Conservation (phyloP, 2,888 invertebrate genomes). For the Acrobasis suavella region DNA sequence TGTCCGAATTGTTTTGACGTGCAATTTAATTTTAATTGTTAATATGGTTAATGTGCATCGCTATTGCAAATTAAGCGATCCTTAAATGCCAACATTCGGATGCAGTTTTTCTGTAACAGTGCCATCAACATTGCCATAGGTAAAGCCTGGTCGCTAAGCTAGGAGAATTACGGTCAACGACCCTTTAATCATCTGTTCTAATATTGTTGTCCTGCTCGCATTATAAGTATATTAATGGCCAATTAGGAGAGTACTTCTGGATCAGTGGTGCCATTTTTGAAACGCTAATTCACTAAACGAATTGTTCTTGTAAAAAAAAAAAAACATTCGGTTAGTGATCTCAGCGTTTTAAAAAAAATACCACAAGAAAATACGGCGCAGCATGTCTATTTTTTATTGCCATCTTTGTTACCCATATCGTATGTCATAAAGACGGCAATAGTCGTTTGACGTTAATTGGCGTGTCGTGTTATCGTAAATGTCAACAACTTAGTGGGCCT, state of each 20-base stretch:
- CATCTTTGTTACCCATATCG: too few relatives aligned
- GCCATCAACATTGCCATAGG: slow-evolving; percentile 9
- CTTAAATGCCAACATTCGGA: slow-evolving; percentile 29
- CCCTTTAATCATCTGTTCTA: not conserved
- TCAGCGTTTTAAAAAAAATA: too few relatives aligned
- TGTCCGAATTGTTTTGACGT: slow-evolving; percentile 55
- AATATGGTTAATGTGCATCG: slow-evolving; percentile 27
- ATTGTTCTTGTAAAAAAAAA: too few relatives aligned
- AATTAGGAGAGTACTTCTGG: not conserved
- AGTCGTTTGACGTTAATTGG: too few relatives aligned
- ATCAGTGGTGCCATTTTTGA: too few relatives aligned
- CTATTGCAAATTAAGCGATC: slow-evolving; percentile 8
- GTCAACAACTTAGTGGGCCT: too few relatives aligned
- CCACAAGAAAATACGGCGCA: too few relatives aligned
- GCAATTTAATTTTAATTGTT: slow-evolving; percentile 52
- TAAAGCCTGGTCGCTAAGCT: not conserved
- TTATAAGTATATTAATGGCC: not conserved
- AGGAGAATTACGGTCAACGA: not conserved
- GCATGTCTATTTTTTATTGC: too few relatives aligned
- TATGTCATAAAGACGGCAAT: too few relatives aligned
- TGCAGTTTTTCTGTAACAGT: not conserved
- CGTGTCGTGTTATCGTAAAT: too few relatives aligned
- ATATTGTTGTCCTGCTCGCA: not conserved
- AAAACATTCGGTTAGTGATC: too few relatives aligned
- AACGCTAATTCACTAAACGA: too few relatives aligned